A percentile compares a stretch with the other conserved stretches of the same genome.
These are phyloP conservation scores for Atlantisia rogersi DNA, from an alignment of 2,113 vertebrate species.

Conservation along the genomic window DNA sequence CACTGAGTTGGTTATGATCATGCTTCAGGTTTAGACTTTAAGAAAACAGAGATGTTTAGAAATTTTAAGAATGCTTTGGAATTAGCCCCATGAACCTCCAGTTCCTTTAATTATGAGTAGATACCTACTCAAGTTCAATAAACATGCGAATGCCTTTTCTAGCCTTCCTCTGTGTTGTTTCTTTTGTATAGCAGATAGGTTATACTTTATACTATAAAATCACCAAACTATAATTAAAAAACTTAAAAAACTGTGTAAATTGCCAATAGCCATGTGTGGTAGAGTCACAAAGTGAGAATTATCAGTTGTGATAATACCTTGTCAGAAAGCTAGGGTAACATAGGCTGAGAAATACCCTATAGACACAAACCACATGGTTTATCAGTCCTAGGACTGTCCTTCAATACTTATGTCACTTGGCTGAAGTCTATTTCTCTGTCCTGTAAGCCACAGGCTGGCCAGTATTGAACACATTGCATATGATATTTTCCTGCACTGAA, in stretches of 20 bases:
- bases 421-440: background rate
- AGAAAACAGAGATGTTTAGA: background rate
- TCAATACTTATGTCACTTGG: background rate
- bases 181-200: background rate
- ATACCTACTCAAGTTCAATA: background rate
- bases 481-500: background rate
- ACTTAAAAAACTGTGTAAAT: background rate
- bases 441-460: background rate
- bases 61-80: background rate
- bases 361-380: background rate
- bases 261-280: background rate
- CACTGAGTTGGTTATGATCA: background rate
- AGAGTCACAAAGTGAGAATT: background rate
- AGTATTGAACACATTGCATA: background rate
- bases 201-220: background rate
- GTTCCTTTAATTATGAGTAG: background rate
- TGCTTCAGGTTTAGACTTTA: background rate
- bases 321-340: accelerated
- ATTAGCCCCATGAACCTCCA: background rate
- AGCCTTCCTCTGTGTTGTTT: background rate
- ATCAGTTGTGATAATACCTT: background rate
- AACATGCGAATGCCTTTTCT: background rate
- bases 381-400: background rate
- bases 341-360: background rate
- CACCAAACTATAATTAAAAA: background rate